A percentile compares a stretch with the other conserved stretches of the same genome.
These are phyloP conservation scores for Momotus momota DNA, from an alignment of 2,797 vertebrate species.

Conservation along the genomic window DNA sequence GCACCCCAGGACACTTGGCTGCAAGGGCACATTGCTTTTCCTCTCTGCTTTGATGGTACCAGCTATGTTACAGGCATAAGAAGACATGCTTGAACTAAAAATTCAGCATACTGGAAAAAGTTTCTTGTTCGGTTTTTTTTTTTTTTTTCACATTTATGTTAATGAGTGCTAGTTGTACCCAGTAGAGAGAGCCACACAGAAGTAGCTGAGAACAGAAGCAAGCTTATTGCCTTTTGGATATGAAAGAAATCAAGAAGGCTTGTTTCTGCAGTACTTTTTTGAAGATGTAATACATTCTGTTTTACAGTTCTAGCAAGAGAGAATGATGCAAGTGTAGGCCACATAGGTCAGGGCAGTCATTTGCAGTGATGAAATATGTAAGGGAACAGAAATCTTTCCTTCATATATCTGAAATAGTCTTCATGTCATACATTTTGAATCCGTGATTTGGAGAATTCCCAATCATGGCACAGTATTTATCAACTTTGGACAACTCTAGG, in stretches of 20 bases:
- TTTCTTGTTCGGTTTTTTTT: neutral
- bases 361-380: neutral
- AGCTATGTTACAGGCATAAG: neutral
- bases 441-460: neutral
- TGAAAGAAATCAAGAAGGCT: neutral
- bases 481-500: neutral
- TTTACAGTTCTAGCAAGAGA: neutral
- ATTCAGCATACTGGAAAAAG: neutral
- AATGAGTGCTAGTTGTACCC: neutral
- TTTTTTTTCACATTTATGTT: neutral
- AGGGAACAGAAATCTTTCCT: neutral
- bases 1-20: no score
- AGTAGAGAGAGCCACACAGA: neutral
- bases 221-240: neutral
- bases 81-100: neutral
- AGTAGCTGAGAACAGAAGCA: neutral
- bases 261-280: neutral
- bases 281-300: neutral
- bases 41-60: neutral
- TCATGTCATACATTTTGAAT: neutral
- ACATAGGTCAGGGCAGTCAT: neutral
- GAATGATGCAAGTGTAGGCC: neutral
- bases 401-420: neutral
- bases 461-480: neutral
- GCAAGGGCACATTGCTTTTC: neutral